These are phyloP conservation scores for Tragelaphus scriptus DNA, from an alignment of 2,113 vertebrate genomes.

Conservation along the genomic window DNA sequence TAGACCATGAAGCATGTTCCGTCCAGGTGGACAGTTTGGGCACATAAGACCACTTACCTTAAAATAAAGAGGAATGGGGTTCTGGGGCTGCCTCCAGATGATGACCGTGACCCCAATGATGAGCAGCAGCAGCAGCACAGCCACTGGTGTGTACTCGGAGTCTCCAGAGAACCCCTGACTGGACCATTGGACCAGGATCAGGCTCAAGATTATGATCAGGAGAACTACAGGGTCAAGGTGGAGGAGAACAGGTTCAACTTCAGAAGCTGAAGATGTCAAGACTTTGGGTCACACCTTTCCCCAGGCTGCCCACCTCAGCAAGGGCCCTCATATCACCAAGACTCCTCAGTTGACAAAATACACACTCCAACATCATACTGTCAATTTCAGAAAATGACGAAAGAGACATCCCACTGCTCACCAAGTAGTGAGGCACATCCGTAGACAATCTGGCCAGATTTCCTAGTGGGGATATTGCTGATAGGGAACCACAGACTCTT, in stretches of 20 bases:
- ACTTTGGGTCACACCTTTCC: neutral
- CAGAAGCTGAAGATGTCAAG: neutral
- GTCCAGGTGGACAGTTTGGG: neutral
- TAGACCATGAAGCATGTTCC: too few species aligned
- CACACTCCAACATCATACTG: neutral
- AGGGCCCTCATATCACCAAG: neutral
- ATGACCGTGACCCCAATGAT: neutral
- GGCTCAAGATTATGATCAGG: neutral
- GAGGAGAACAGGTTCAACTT: neutral
- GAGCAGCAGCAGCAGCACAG: neutral
- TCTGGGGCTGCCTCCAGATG: slow-evolving; percentile 68
- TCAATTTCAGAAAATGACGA: neutral
- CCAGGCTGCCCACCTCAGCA: neutral
- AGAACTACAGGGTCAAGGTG: neutral
- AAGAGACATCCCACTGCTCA: slow-evolving; percentile 9
- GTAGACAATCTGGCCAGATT: slow-evolving; percentile 81
- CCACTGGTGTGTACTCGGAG: neutral
- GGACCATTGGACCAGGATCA: neutral
- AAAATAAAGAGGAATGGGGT: slow-evolving; percentile 83
- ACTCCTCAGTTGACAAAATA: neutral
- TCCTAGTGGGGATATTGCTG: slow-evolving; percentile 72
- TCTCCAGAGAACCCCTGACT: neutral
- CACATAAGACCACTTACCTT: slow-evolving; percentile 80
- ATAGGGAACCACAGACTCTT: slow-evolving; percentile 74
- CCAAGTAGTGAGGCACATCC: too few species aligned